Base-by-base conservation (phyloP, 2,797 vertebrate genomes). In the Agapornis canus region DNA sequence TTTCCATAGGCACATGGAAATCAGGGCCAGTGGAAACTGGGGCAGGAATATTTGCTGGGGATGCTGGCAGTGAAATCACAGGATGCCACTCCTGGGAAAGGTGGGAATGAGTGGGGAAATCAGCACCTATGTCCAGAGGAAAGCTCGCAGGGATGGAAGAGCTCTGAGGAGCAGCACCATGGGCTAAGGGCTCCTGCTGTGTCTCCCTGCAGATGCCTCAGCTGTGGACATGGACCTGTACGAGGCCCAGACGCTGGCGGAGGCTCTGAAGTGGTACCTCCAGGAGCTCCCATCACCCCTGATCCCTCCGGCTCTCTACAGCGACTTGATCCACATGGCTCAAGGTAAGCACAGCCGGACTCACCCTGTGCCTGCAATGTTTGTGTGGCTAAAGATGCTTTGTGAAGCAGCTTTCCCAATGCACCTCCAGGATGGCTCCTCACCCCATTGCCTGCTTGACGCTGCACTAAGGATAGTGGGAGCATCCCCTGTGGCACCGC, bases 241-340 rank as follows among this genome's bases (percentile, higher is more conserved):
- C 0, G 96, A 97, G 17, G 87, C 92, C 18, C 97, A 94, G 85
- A 96, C 93, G 0, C 73, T 97, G 86, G 95, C 88, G 0, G 92
- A 97, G 77, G 93, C 95, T 27, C 89, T 97, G 32, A 96, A 90
- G 76, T 95, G 95, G 93, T 97, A 97, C 86, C 92, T 97, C 21
- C 95, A 97, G 76, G 94, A 97, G 71, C 94, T 97, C 16, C 96
- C 97, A 0, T 92, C 54, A 0, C 96, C 96, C 9, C 80, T 96
- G 52, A 82, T 97, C 76, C 96, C 95, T 23, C 65, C 97, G 32
- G 79, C 87, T 29, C 85, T 97, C 80, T 97, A 97, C 92, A 95
- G 25, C 1, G 93, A 97, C 63, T 60, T 97, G 75, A 29, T 97
- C 61, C 94, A 86, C 80, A 70, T 95, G 81, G 95, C 96, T 90